Evolutionary conservation across 2,797 vertebrate genomes (phyloP), one percentile per base, ranked within the genome.

Genomic region (Neopelma chrysocephalum): DNA sequence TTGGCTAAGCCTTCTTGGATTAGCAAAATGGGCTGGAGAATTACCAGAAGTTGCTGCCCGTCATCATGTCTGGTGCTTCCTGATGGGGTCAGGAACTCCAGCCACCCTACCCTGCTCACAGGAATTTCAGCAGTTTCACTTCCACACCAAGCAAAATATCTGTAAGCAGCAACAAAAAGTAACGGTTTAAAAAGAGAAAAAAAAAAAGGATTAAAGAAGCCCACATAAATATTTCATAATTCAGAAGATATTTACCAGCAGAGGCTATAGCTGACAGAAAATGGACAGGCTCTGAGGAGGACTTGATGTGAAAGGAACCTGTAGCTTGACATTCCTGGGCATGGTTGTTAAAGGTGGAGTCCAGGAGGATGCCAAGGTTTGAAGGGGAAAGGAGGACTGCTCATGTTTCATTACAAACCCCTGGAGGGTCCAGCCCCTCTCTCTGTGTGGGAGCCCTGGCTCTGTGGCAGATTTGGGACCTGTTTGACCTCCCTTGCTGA

Each of bases 81-180:
- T 85, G 76, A 81, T 56, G 82, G 40, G 56, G 58, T 82, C 69
- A 43, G 85, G 81, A 96, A 31, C 82, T 53, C 43, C 53, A 43
- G 32, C 83, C 4, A 11, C 88, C 79, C 90, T 92, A 64, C 82
- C 78, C 79, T 31, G 76, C 72, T 76, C 31, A 1, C 23, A 23
- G 95, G 90, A 89, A 92, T 96, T 94, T 95, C 87, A 89, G 90
- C 91, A 95, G 82, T 97, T 97, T 97, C 96, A 96, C 95, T 97
- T 97, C 97, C 95, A 87, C 25, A 21, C 60, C 57, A n/a, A 34
- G 77, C 78, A 80, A 60, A 94, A 88, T 0, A 16, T 73, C 69
- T 5, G 1, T 31, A 43, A 69, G 72, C 70, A 68, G 82, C 69
- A 92, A 83, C 19, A 64, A 85, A 87, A 94, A 71, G 36, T 72